Conservation (phyloP, 2,888 invertebrate genomes). For the Caenorhabditis panamensis region DNA sequence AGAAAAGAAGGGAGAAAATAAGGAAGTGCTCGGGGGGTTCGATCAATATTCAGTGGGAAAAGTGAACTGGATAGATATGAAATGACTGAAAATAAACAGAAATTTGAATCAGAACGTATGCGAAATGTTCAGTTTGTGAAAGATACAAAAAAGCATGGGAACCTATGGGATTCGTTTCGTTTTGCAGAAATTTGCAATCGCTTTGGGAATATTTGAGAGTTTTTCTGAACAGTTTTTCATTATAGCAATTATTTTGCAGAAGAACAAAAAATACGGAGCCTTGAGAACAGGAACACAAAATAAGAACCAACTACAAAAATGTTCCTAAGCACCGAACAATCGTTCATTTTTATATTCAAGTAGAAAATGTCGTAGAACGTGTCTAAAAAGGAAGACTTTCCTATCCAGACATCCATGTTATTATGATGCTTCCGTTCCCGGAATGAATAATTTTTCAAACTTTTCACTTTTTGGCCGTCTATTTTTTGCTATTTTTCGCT, state of each 20-base stretch:
- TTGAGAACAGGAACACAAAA: too few relatives aligned
- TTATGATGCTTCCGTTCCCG: not conserved
- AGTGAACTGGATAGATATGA: not conserved
- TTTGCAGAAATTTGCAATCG: not conserved
- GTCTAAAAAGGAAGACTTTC: slow-evolving; percentile 1
- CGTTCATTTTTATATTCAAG: too few relatives aligned
- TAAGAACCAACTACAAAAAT: too few relatives aligned
- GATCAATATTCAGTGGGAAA: not conserved
- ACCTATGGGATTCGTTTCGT: not conserved
- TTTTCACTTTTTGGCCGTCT: not conserved
- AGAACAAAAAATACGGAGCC: too few relatives aligned
- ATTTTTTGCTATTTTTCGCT: not conserved
- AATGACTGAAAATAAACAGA: slow-evolving; percentile 5
- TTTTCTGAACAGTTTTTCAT: too few relatives aligned
- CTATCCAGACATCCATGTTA: not conserved
- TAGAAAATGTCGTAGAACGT: not conserved
- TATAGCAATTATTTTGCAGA: too few relatives aligned
- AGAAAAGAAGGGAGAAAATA: slow-evolving; percentile 5
- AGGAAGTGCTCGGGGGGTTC: not conserved
- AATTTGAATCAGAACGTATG: slow-evolving; percentile 10
- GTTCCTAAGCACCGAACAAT: too few relatives aligned
- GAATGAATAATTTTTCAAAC: not conserved
- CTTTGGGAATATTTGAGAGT: not conserved
- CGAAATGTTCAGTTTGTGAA: not conserved
- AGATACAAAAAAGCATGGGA: too few relatives aligned